Conservation (phyloP, 1,140 invertebrate species). For the Diplogasteroides magnus region DNA sequence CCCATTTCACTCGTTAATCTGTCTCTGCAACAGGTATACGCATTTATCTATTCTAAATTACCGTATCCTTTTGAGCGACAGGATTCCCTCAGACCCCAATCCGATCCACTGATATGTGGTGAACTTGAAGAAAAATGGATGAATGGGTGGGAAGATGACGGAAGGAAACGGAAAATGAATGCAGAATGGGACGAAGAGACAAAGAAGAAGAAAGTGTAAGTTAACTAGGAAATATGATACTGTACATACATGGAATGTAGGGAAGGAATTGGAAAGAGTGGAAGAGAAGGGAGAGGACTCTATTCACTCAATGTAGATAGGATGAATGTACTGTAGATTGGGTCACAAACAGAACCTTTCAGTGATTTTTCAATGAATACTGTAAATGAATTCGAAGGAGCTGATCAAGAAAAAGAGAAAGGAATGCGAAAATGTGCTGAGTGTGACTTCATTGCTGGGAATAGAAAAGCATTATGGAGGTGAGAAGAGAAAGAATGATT, state of each 20-base stretch:
- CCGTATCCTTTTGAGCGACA: too few species aligned
- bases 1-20: too few species aligned
- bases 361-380: background rate
- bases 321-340: background rate
- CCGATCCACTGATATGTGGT: too few species aligned
- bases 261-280: background rate
- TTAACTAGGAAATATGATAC: constrained; percentile 1
- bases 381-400: background rate
- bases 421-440: constrained; percentile 1
- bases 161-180: too few species aligned
- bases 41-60: too few species aligned
- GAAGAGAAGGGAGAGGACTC: background rate
- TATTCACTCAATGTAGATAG: background rate
- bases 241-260: background rate
- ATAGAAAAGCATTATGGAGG: constrained; percentile 13
- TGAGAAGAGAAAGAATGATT: background rate
- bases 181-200: too few species aligned
- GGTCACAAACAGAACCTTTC: background rate
- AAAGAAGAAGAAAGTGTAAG: constrained; percentile 15
- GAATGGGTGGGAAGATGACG: too few species aligned
- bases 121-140: too few species aligned
- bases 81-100: too few species aligned
- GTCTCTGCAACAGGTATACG: too few species aligned
- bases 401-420: background rate
- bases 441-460: constrained; percentile 2